These are phyloP conservation scores for Poecile atricapillus DNA, from an alignment of 2,113 vertebrate genomes.

Conservation along the genomic window DNA sequence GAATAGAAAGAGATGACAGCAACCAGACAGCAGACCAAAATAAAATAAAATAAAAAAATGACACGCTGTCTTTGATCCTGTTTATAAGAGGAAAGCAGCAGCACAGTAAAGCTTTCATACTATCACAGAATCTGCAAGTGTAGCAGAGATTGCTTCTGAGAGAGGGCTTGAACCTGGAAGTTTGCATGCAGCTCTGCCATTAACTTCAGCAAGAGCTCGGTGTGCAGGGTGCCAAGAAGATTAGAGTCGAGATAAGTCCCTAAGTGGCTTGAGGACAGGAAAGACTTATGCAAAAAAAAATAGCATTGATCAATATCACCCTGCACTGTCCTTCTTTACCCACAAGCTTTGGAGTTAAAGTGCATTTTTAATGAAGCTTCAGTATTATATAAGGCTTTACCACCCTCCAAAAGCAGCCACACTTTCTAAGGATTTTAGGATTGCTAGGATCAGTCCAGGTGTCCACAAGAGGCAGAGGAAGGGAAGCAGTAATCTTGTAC, in stretches of 20 bases:
- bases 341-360: neutral
- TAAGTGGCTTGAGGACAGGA: neutral
- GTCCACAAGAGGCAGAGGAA: neutral
- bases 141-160: neutral
- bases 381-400: neutral
- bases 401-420: neutral
- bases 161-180: conserved; percentile 42
- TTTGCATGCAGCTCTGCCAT: neutral
- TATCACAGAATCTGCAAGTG: conserved; percentile 37
- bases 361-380: neutral
- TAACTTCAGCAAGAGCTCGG: conserved; percentile 20
- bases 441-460: neutral
- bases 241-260: neutral
- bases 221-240: neutral
- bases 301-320: neutral
- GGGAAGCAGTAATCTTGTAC: neutral
- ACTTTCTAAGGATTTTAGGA: neutral
- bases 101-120: conserved; percentile 2
- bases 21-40: conserved; percentile 57
- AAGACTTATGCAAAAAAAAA: neutral
- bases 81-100: conserved; percentile 33
- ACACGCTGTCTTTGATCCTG: conserved; percentile 47
- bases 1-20: conserved; percentile 57
- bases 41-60: conserved; percentile 23
- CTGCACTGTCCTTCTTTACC: neutral